Conservation (phyloP, 2,113 vertebrate species). For the Tupaia tana region DNA sequence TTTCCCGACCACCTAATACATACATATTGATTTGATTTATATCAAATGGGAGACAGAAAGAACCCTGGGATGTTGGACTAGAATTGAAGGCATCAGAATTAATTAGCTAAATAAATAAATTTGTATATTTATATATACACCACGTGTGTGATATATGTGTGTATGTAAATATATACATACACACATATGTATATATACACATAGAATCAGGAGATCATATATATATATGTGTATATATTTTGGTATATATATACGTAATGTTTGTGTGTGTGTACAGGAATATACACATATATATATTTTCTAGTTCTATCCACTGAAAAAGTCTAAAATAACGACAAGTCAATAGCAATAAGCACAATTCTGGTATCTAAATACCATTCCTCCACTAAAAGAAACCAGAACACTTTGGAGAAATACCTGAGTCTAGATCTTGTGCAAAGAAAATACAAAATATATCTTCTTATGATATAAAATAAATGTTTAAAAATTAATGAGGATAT, state of each 20-base stretch:
- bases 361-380: constrained; percentile 4
- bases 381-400: not conserved
- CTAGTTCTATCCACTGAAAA: not conserved
- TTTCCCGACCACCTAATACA: no score
- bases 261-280: not conserved
- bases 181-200: not conserved
- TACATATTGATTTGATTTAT: no score
- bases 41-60: constrained; percentile 13
- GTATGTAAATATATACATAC: not conserved
- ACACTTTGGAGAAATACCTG: not conserved
- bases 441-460: not conserved
- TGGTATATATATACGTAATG: not conserved
- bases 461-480: constrained; percentile 1
- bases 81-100: not conserved
- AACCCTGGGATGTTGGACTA: not conserved
- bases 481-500: constrained; percentile 49
- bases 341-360: not conserved
- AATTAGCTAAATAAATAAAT: constrained; percentile 22
- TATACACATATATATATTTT: not conserved
- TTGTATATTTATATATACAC: not conserved
- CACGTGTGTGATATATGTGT: not conserved
- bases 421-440: not conserved
- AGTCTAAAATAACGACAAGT: not conserved
- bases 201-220: not conserved
- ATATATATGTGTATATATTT: not conserved